These are phyloP conservation scores for Benthosema pterotum DNA, from an alignment of 2,797 vertebrate species.

Conservation along the genomic window DNA sequence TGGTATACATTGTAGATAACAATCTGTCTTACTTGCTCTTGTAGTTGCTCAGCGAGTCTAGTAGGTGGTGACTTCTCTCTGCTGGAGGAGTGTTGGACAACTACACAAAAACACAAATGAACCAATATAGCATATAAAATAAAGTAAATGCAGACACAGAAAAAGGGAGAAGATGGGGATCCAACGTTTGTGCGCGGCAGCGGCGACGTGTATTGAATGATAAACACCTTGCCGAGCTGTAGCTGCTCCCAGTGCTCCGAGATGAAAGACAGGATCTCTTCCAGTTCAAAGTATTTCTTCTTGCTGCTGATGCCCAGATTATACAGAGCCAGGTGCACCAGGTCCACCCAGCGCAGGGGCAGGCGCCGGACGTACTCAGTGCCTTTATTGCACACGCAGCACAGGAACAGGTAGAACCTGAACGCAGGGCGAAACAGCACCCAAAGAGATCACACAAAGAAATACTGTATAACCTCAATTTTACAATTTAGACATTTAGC, in stretches of 20 bases:
- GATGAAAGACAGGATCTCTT: conserved; percentile 92
- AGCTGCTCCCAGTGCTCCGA: conserved; percentile 91
- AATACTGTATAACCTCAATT: no score
- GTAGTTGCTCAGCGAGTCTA: conserved; percentile 94
- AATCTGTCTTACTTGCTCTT: conserved; percentile 93
- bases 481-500: no score
- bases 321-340: conserved; percentile 93
- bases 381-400: conserved; percentile 93
- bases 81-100: conserved; percentile 86
- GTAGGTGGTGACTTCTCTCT: conserved; percentile 87
- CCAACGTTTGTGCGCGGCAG: no score
- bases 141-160: no score
- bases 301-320: conserved; percentile 95
- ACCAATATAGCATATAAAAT: conserved; percentile 1
- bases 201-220: no score
- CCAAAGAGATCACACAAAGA: background rate
- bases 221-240: conserved; percentile 90
- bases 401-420: conserved; percentile 95
- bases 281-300: conserved; percentile 97
- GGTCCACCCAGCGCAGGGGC: conserved; percentile 92
- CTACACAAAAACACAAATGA: conserved; percentile 62
- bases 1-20: conserved; percentile 37
- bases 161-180: no score
- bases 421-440: conserved; percentile 7
- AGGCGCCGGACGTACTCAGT: conserved; percentile 92